Conservation (phyloP, 2,888 invertebrate genomes). For the Metallyticus violacea region DNA sequence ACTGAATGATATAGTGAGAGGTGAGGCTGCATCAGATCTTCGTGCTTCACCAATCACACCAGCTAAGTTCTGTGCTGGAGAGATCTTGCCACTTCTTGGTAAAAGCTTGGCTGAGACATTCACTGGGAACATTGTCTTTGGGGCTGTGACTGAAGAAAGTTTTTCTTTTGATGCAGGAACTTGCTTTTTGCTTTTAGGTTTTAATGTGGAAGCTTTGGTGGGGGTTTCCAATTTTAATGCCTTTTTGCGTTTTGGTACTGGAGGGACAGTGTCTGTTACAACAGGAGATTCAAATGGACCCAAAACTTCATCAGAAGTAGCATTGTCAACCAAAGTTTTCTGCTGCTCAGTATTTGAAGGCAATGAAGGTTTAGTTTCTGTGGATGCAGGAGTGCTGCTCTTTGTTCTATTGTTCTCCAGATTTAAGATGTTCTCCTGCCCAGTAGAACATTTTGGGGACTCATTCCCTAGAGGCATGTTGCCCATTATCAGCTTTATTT, state of each 20-base stretch:
- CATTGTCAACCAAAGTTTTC: not conserved
- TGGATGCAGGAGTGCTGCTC: not conserved
- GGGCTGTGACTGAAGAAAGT: not conserved
- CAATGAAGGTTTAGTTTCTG: too few relatives aligned
- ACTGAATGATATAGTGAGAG: not conserved
- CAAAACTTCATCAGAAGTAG: not conserved
- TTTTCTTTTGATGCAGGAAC: not conserved
- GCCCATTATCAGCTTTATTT: not conserved
- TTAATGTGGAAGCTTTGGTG: too few relatives aligned
- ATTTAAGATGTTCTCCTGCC: not conserved
- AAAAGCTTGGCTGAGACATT: not conserved
- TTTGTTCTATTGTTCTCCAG: not conserved
- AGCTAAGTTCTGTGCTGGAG: not conserved
- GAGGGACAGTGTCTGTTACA: not conserved
- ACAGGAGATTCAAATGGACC: not conserved
- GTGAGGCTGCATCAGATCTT: not conserved
- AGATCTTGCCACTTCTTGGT: not conserved
- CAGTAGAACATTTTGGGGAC: conserved; percentile 1
- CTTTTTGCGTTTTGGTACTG: not conserved
- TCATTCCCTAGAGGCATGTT: not conserved
- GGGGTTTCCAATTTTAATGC: too few relatives aligned
- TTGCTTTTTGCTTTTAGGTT: not conserved
- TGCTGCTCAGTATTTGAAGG: not conserved
- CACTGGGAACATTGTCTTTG: too few relatives aligned
- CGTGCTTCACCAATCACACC: not conserved